These are phyloP conservation scores for Podarcis siculus DNA, from an alignment of 2,797 vertebrate species.

Conservation along the genomic window DNA sequence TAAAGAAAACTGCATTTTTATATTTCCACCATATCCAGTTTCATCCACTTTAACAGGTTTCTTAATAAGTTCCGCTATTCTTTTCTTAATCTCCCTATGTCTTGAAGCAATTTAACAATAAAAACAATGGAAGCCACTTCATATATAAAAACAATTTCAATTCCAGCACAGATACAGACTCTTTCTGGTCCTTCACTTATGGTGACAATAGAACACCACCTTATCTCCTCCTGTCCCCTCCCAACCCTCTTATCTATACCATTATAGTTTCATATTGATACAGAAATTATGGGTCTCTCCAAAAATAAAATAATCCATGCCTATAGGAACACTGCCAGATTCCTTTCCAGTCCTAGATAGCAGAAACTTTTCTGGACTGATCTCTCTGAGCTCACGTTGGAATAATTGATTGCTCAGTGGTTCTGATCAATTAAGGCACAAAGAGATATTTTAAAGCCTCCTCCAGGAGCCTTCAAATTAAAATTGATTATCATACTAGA, in stretches of 20 bases:
- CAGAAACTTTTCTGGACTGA: not conserved
- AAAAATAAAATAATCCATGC: not conserved
- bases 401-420: not conserved
- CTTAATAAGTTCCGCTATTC: too few relatives aligned
- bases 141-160: too few relatives aligned
- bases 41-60: too few relatives aligned
- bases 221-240: not conserved
- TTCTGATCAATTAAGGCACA: not conserved
- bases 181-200: not conserved
- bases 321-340: not conserved
- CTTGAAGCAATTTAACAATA: too few relatives aligned
- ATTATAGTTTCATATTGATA: not conserved
- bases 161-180: not conserved
- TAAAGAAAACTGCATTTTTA: too few relatives aligned
- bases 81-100: too few relatives aligned
- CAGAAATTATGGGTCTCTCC: not conserved
- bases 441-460: not conserved
- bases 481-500: conserved; percentile 17
- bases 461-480: conserved; percentile 29
- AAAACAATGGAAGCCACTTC: too few relatives aligned
- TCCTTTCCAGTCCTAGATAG: not conserved
- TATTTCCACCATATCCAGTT: too few relatives aligned
- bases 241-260: not conserved
- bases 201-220: not conserved
- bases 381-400: not conserved